Evolutionary conservation across 2,797 vertebrate genomes (phyloP), one percentile per base, ranked within the genome.

Genomic region (Chloroceryle amazona): DNA sequence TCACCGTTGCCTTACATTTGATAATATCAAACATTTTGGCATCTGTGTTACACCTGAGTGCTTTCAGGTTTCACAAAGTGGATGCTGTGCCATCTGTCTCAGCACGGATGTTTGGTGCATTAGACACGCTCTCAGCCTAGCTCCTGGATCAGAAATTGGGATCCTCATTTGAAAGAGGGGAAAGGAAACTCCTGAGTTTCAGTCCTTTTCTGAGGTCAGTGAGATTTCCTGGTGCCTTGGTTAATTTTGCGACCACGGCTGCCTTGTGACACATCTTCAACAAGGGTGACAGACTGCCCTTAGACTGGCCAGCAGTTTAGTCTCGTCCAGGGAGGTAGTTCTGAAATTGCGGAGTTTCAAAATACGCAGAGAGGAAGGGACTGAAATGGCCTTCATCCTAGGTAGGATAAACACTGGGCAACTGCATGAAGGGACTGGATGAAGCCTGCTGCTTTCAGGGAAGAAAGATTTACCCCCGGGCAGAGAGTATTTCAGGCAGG

Each of bases 11-110:
- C 78, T 90, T 60, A 9, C 75, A 79, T 93, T 91, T 89, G 92
- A 95, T 73, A 92, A 49, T 73, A 96, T 49, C 0, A 1, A 86
- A 60, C 44, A 63, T 92, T 93, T 94, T 94, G 92, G 92, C 92
- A 87, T 82, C 89, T 95, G 86, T 73, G 89, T 82, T 93, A 85
- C 86, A 95, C 83, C 89, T 97, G 93, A 96, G 78, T 96, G 86
- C 92, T 81, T 90, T 93, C 89, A 95, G 37, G 41, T 92, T 93
- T 87, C 83, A 85, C 76, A 70, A 73, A 86, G 83, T 92, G 49
- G 51, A 74, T 92, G 67, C 83, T 89, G 67, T 82, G 37, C 95
- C 95, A 95, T 91, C 96, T 97, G 96, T 92, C 88, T 91, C 71
- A 52, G 39, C 4, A 3, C 0, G 42, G 66, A 62, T 86, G 29